Evolutionary conservation across 1,140 invertebrate genomes (phyloP), one percentile per base, ranked within the genome.

Genomic region (Aphidius gifuensis): DNA sequence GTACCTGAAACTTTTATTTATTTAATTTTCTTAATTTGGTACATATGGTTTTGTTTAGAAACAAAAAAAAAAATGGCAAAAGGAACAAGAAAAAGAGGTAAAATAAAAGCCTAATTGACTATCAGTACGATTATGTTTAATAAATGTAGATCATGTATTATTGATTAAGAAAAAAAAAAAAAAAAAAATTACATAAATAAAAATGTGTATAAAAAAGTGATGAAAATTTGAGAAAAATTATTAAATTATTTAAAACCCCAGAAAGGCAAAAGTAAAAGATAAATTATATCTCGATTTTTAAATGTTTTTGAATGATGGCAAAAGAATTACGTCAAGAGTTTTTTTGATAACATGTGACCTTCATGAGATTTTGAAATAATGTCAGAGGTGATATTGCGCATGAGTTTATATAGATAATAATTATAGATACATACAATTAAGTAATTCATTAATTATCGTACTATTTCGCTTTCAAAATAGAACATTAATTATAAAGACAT

Each of bases 341-440:
- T 23, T 42, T 42, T 16, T 9, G 40, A 42, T 50, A 50, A 43
- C 16, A 11, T 44, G 42, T 43, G 49, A 32, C 58, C 48, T 60
- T 60, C 39, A 48, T 32, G 38, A 40, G 21, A 51, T 51, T 51
- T 51, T 39, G 48, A 60, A 60, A 60, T 51, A 51, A 38, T 44
- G 58, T 60, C 48, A 60, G 53, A 60, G 58, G 58, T 42, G 16
- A 51, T 44, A 59, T 51, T 60, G 58, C 42, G 40, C 47, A 16
- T 42, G 6, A 53, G 1, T 53, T 39, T 55, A 42, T 32, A 32
- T 32, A 32, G 23, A 32, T 32, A 32, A 32, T 32, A 32, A 32
- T 32, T 32, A 32, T 32, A 16, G 16, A 4, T 6, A 49, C 4
- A 16, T 49, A 32, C 4, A 32, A 32, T 32, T 32, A 32, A 32